Evolutionary conservation across 2,797 vertebrate genomes (phyloP).

Genomic region (Garrulus glandarius): DNA sequence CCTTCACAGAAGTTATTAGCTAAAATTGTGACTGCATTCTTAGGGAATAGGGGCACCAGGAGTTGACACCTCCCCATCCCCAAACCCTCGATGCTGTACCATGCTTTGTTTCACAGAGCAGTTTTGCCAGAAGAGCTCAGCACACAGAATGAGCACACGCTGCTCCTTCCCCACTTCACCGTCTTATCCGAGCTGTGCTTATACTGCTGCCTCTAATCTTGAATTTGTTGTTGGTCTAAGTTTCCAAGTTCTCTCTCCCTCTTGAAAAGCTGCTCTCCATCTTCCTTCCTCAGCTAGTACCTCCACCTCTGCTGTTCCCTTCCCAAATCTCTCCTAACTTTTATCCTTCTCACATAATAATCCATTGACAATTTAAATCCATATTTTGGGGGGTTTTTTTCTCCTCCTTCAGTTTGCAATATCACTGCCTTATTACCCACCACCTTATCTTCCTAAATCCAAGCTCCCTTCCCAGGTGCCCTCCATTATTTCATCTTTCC

Average conservation of each 20-base stretch:
- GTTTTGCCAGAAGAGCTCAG: neutral
- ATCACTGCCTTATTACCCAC: neutral
- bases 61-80: neutral
- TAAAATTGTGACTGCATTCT: neutral
- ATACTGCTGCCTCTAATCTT: neutral
- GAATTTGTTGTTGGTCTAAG: neutral
- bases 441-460: neutral
- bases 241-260: neutral
- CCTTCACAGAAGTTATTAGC: neutral
- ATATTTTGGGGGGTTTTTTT: neutral
- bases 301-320: neutral
- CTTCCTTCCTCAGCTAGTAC: neutral
- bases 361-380: neutral
- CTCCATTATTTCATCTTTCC: neutral
- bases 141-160: neutral
- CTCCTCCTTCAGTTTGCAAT: neutral
- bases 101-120: neutral
- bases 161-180: neutral
- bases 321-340: neutral
- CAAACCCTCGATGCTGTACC: neutral
- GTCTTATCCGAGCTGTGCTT: neutral
- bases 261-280: neutral
- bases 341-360: neutral
- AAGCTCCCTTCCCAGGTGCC: neutral
- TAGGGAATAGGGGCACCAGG: rapidly evolving